A percentile compares a stretch with the other conserved stretches of the same genome.
phyloP scores from a whole-genome alignment of 2,797 vertebrate genomes.

The Sternotherus odoratus region DNA sequence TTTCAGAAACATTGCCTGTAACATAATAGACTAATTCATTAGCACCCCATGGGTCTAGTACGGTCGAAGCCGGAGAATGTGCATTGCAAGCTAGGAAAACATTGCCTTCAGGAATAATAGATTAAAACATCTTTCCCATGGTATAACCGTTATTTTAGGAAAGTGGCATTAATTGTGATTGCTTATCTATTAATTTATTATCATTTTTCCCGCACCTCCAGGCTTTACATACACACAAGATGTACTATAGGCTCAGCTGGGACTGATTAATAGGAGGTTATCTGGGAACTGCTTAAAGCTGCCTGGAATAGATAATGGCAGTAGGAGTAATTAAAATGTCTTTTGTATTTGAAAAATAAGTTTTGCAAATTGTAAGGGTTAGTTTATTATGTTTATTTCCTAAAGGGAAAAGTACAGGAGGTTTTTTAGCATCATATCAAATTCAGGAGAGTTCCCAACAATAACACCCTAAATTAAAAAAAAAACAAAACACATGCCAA shows the following conservation, averaged over 20 bases:
- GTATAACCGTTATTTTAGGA: conserved; percentile 83
- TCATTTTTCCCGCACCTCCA: conserved; percentile 81
- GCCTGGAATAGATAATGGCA: conserved; percentile 82
- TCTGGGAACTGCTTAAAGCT: conserved; percentile 82
- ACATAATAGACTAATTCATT: conserved; percentile 96
- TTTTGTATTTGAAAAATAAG: conserved; percentile 75
- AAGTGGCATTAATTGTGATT: conserved; percentile 87
- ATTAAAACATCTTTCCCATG: conserved; percentile 86
- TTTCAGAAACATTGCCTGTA: conserved; percentile 90
- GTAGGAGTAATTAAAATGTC: conserved; percentile 83
- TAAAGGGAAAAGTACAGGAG: conserved; percentile 58
- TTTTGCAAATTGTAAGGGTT: conserved; percentile 69
- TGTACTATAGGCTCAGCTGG: conserved; percentile 79
- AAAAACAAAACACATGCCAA: not conserved
- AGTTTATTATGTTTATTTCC: conserved; percentile 60
- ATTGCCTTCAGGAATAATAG: conserved; percentile 84
- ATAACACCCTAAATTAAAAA: conserved; percentile 29
- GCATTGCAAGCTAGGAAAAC: conserved; percentile 83
- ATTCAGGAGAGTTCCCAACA: conserved; percentile 31
- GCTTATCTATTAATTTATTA: conserved; percentile 89
- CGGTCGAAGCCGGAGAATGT: conserved; percentile 81
- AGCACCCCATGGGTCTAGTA: conserved; percentile 91
- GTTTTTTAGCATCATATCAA: conserved; percentile 31
- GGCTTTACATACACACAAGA: conserved; percentile 83
- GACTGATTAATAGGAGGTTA: conserved; percentile 84